phyloP scores from a whole-genome alignment of 2,113 vertebrate genomes.

The Dolichotis patagonum region DNA sequence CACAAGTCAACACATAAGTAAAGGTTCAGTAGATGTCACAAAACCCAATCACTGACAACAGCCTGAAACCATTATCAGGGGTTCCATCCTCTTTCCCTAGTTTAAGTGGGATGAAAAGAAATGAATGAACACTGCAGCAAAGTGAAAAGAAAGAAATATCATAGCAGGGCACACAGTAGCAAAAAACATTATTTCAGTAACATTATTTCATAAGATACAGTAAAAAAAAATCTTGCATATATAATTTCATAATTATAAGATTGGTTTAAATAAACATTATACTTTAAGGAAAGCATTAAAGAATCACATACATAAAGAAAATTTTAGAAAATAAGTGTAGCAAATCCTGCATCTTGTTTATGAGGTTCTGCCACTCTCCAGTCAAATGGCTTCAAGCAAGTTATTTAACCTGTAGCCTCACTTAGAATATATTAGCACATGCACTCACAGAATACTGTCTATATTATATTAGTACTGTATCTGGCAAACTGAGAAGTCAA shows the following conservation, averaged over 20 bases:
- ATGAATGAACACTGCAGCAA: neutral
- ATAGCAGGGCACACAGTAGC: neutral
- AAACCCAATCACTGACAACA: neutral
- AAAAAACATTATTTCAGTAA: neutral
- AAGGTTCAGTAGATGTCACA: neutral
- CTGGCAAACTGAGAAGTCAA: neutral
- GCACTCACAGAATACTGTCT: neutral
- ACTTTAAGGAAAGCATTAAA: neutral
- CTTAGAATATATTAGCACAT: neutral
- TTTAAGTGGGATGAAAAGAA: neutral
- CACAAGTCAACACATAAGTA: neutral
- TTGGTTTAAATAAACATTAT: neutral
- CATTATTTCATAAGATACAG: neutral
- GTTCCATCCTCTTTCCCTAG: neutral
- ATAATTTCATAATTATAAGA: neutral
- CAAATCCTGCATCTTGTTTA: neutral
- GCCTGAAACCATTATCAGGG: neutral
- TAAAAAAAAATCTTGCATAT: neutral
- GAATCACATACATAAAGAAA: neutral
- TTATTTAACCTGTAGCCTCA: neutral
- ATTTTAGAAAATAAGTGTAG: neutral
- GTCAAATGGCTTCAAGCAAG: neutral
- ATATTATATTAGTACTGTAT: neutral
- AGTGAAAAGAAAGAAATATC: neutral
- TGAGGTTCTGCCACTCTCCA: neutral